A percentile compares a stretch with the other conserved stretches of the same genome.
Evolutionary conservation across 1,140 invertebrate genomes (phyloP).

Genomic region (Neodiprion virginianus): DNA sequence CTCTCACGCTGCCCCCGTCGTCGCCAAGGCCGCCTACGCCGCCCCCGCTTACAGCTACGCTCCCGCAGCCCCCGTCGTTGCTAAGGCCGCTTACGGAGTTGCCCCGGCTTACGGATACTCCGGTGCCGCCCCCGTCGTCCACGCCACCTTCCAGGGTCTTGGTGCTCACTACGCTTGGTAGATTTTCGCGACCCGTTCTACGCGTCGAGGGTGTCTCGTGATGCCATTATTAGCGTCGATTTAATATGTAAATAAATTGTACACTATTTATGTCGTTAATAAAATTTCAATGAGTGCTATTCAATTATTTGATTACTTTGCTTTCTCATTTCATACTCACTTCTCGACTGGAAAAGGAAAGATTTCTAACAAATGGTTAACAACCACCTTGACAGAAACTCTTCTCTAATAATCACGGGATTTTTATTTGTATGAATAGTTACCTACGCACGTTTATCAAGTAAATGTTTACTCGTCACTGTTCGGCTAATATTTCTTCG

Average conservation of each 20-base stretch:
- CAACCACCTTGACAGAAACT: too few species aligned
- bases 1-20: slow-evolving; percentile 29
- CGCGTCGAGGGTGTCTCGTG: not conserved
- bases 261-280: not conserved
- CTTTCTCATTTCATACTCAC: too few species aligned
- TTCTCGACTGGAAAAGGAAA: too few species aligned
- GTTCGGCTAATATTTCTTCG: too few species aligned
- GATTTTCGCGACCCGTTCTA: slow-evolving; percentile 7
- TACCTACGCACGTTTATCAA: too few species aligned
- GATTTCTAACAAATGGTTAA: too few species aligned
- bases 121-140: slow-evolving; percentile 28
- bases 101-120: slow-evolving; percentile 30
- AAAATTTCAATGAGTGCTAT: not conserved
- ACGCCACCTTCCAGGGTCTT: slow-evolving; percentile 57
- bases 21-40: slow-evolving; percentile 27
- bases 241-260: not conserved
- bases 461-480: too few species aligned
- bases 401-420: too few species aligned
- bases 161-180: slow-evolving; percentile 62
- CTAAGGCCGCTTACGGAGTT: slow-evolving; percentile 40
- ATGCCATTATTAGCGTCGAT: not conserved
- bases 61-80: slow-evolving; percentile 29
- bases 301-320: not conserved
- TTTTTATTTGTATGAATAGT: too few species aligned
- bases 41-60: slow-evolving; percentile 20